Percentiles rank a stretch among this genome's conserved stretches.
These are phyloP conservation scores for Hipposideros armiger DNA, from an alignment of 2,113 vertebrate species.

Conservation along the genomic window DNA sequence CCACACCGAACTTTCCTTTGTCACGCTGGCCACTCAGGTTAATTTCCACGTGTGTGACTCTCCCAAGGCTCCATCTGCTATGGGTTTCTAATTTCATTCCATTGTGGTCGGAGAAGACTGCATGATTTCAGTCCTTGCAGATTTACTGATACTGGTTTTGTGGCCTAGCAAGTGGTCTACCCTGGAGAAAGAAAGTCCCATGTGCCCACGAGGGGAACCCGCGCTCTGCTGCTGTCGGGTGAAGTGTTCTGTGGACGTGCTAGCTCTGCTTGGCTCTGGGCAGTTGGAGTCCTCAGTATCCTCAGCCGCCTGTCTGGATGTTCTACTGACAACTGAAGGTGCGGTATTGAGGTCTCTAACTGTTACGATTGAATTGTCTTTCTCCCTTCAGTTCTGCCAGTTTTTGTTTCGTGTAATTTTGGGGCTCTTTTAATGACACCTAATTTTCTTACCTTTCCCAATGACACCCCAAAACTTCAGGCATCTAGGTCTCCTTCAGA, in stretches of 20 bases:
- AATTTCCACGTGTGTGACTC: background rate
- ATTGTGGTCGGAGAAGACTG: background rate
- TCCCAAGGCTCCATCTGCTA: background rate
- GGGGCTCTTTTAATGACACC: background rate
- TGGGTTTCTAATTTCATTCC: background rate
- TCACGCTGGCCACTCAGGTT: too few species aligned
- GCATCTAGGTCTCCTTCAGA: background rate
- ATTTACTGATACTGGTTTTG: background rate
- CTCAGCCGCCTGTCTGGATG: too few species aligned
- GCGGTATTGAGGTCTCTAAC: background rate
- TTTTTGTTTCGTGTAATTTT: background rate
- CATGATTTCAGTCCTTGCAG: background rate
- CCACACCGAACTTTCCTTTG: background rate
- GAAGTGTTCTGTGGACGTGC: background rate
- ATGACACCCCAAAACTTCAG: background rate
- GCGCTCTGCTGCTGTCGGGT: background rate
- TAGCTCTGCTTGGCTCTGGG: rapidly evolving
- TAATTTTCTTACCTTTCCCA: background rate
- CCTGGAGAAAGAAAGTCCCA: background rate
- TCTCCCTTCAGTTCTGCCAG: background rate
- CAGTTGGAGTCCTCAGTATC: background rate
- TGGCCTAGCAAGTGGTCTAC: background rate
- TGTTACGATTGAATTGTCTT: rapidly evolving
- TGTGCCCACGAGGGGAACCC: rapidly evolving
- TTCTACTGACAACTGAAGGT: background rate